Percentiles rank a stretch among this genome's conserved stretches.
Evolutionary conservation across 2,113 vertebrate species (phyloP).

Genomic region (Athene cunicularia): DNA sequence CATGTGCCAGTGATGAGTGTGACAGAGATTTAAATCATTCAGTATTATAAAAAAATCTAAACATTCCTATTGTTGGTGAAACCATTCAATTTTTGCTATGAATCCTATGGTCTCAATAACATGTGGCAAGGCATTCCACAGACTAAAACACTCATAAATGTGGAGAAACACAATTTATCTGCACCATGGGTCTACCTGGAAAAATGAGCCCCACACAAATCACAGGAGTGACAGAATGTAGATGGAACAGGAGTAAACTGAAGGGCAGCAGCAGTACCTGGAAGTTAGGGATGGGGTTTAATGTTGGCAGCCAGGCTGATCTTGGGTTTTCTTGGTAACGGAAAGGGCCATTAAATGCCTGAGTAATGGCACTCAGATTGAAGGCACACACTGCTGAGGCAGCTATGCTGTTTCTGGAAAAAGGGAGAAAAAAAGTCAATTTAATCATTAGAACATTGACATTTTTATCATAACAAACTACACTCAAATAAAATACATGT

Average conservation of each 20-base stretch:
- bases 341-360: slow-evolving; percentile 95
- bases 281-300: slow-evolving; percentile 94
- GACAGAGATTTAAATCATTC: neutral
- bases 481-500: slow-evolving; percentile 42
- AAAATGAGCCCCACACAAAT: neutral
- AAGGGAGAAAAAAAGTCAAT: slow-evolving; percentile 36
- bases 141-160: neutral
- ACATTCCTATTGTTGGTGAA: neutral
- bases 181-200: neutral
- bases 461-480: slow-evolving; percentile 58
- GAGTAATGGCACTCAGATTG: slow-evolving; percentile 96
- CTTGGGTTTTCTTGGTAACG: slow-evolving; percentile 96
- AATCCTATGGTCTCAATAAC: neutral
- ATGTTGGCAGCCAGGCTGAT: slow-evolving; percentile 92
- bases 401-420: slow-evolving; percentile 93
- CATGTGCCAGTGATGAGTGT: neutral
- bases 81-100: neutral
- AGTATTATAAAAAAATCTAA: neutral
- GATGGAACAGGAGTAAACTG: neutral
- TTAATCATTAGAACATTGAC: slow-evolving; percentile 65
- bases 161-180: neutral
- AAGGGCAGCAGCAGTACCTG: slow-evolving; percentile 79
- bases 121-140: neutral
- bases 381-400: slow-evolving; percentile 97
- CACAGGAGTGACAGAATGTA: neutral